Evolutionary conservation across 2,888 invertebrate genomes (phyloP), one percentile per base, ranked within the genome.

Genomic region (Scelioninae gen. 2): DNA sequence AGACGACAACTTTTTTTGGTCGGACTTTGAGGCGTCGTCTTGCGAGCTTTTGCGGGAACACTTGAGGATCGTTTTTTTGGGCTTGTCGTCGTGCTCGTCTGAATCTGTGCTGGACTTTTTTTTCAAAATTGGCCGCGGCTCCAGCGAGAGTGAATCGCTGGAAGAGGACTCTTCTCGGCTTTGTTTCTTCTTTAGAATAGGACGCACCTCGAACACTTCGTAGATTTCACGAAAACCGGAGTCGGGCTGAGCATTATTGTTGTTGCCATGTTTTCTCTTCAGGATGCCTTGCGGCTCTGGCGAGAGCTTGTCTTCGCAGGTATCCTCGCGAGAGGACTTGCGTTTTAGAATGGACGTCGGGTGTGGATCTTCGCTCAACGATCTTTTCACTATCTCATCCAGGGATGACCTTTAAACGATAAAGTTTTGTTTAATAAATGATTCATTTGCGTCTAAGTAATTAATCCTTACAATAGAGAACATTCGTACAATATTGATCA

Each of bases 101-200:
- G 92, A 91, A 81, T 93, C 93, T 0, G 91, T 90, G 74, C 91
- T 92, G 0, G 92, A 92, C 84, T 96, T 95, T 87, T 96, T 96
- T 87, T 96, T 96, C 35, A 96, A 85, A 81, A 96, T 96, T 2
- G 96, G 95, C 85, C 87, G 84, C 1, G 88, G 87, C 46, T 84
- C 85, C 19, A 81, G 63, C 0, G 81, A 83, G 2, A 81, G 79
- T 16, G 80, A 79, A 65, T 84, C 85, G 55, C 80, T 81, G 4
- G 82, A 81, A 2, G 81, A 79, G 0, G 82, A 81, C 82, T 93
- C 92, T 81, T 93, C 92, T 3, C 91, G 90, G 79, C 92, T 91
- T 80, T 92, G 92, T 83, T 94, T 94, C 87, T 94, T 93, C 87
- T 95, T 95, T 9, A 95, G 87, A 79, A 95, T 95, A 1, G 95